Base-by-base conservation (phyloP, 1,140 invertebrate species). In the Ceratina australensis region DNA sequence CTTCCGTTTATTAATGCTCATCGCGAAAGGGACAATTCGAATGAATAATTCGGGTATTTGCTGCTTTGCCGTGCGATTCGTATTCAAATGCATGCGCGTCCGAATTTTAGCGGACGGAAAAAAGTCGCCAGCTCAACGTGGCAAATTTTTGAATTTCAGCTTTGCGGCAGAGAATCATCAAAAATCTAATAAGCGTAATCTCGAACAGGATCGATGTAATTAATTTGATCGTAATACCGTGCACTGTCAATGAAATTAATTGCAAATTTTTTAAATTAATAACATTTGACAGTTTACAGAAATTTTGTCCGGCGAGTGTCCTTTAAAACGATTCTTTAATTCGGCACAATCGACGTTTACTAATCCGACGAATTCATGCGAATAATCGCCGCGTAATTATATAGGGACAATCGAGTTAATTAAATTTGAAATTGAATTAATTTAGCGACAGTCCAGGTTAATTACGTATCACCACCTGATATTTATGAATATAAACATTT, bases 41-140 rank as follows among this genome's bases (percentile, higher is more conserved):
- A 74, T 74, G 61, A 74, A 66, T 57, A 74, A 74, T 74, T 74
- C 61, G 61, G 16, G 56, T 74, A 74, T 66, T 66, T 33, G 20
- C 63, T 33, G 33, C 33, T 42, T 28, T 24, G 33, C 50, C 61
- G 16, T 56, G 47, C 24, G 16, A 65, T 74, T 74, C 61, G 16
- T 57, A 74, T 74, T 74, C 61, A 74, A 66, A 74, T 74, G 16
- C 52, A 74, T 57, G 61, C 49, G 42, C 50, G 57, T 50, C 16
- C 26, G 42, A 66, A 26, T 65, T 73, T 42, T 33, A 4, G 10
- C 50, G 20, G 28, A 20, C 20, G 28, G 5, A 2, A 42, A 47
- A 42, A 20, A 28, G 26, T 64, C 59, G 13, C 4, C 47, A 26
- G 33, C 13, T 5, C 8, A n/a, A n/a, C 24, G 10, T 16, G 22